Base-by-base conservation (phyloP, 1,140 invertebrate species). In the Drosophila nebulosa region DNA sequence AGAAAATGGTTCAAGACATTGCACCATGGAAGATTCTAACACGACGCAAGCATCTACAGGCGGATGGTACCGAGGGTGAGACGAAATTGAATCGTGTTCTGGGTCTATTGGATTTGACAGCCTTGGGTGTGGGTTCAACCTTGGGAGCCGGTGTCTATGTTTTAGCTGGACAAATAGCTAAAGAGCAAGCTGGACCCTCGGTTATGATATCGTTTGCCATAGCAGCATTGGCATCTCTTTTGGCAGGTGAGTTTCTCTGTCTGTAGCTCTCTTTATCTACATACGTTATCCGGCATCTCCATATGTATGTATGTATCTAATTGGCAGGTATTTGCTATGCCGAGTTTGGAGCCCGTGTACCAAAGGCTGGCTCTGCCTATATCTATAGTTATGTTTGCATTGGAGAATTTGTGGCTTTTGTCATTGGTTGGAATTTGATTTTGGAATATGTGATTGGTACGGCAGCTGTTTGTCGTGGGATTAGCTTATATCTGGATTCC, bases 391-490 rank as follows among this genome's bases (percentile, higher is more conserved):
- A 98, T 92, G 96, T 97, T 2, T 96, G 95, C 72, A 95, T 97
- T 4, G 97, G 97, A 4, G 97, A 98, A 91, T 95, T 95, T 92
- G 94, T 92, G 32, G 97, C 93, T 71, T 98, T 93, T 93, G 95
- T 93, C 69, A 96, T 94, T 90, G 97, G 97, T 57, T 98, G 97
- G 97, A 97, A 97, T 93, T 93, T 98, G 26, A 96, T 98, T 67
- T 90, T 98, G 78, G 97, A 98, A 92, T 98, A 98, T 93, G 95
- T 97, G 1, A 97, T 98, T 57, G 97, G 97, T 42, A 95, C 96
- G 1, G 96, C 97, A 4, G 96, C 96, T 67, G 96, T 98, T 21
- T 96, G 96, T 12, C 94, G 95, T 78, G 96, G 96, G 0, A 94
- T 97, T 64, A 96, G 95, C 85, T 94, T 95, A 39, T 96, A 97